Base-by-base conservation (phyloP, 2,797 vertebrate genomes). In the Ptychobarbus kaznakovi region DNA sequence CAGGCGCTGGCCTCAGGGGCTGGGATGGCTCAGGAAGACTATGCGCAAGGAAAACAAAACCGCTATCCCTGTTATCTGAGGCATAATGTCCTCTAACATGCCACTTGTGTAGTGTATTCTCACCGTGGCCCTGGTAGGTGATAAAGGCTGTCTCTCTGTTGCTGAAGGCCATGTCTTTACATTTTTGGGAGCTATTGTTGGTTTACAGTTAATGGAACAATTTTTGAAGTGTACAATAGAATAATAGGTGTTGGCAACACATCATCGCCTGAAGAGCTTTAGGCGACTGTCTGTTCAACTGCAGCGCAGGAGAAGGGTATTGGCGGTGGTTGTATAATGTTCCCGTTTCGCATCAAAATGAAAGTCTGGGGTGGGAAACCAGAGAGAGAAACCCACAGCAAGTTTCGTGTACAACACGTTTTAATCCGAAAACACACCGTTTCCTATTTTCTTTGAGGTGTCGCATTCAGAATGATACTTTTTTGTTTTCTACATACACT, bases 1-100 rank as follows among this genome's bases (percentile, higher is more conserved):
- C 40, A 88, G 84, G 90, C 82, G 65, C 87, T 91, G 82, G 92
- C 94, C 92, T 93, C 79, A 46, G 93, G 95, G 92, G 89, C 90
- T 90, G 93, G 92, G 83, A 92, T 90, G 92, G 92, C 93, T 91
- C 90, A 91, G 90, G 92, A 92, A 69, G 87, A 86, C 89, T 92
- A 87, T 40, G 40, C 84, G 86, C 88, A 92, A 92, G 88, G 89
- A 92, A 93, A 94, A 93, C 93, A 93, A 91, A 93, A 92, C 89
- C 88, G 88, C 78, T 82, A 46, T 85, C 72, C 79, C 77, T 91
- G 90, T 90, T 89, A 82, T 90, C 69, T 86, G 84, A 90, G 69
- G 89, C 80, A 91, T 88, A 78, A 66, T 82, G 87, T 86, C 90
- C 90, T 90, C 91, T 90, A 87, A 90, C 90, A 51, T 80, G 53